These are phyloP conservation scores for Mesocentrotus franciscanus DNA, from an alignment of 53 echinoderm and acorn worm genomes.

Conservation along the genomic window DNA sequence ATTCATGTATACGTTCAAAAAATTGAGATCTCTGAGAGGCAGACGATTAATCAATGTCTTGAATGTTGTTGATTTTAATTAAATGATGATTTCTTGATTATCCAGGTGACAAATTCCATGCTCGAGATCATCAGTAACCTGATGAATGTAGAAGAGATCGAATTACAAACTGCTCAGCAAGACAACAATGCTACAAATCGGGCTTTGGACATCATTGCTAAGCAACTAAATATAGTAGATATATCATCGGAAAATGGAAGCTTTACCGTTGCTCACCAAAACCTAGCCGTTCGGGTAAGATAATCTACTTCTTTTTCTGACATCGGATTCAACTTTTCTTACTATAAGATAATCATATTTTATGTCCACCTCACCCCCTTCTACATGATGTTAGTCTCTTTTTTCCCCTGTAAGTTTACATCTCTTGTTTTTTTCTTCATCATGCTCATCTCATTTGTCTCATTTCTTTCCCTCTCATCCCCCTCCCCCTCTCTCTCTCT, in stretches of 20 bases:
- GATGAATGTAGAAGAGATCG: conserved; percentile 19
- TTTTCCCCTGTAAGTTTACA: neutral
- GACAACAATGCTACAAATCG: conserved; percentile 38
- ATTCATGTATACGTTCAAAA: neutral
- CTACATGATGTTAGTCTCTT: neutral
- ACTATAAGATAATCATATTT: neutral
- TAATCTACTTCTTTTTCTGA: neutral
- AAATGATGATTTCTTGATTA: neutral
- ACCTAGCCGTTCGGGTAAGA: conserved; percentile 45
- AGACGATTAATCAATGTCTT: neutral
- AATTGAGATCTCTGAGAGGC: neutral
- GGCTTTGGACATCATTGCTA: neutral
- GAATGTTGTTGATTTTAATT: neutral
- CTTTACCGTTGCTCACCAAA: conserved; percentile 6
- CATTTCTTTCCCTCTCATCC: neutral
- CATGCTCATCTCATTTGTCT: neutral
- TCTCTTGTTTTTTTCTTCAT: neutral
- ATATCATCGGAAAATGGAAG: conserved; percentile 25
- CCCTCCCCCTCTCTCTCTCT: neutral
- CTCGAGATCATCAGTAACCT: conserved; percentile 38
- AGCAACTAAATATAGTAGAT: conserved; percentile 44
- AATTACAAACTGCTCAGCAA: conserved; percentile 21
- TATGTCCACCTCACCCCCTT: neutral
- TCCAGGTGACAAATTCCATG: conserved; percentile 43
- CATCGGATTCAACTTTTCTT: neutral